These are phyloP conservation scores for Embidobia sp. DNA, from an alignment of 2,888 invertebrate genomes.

Conservation along the genomic window DNA sequence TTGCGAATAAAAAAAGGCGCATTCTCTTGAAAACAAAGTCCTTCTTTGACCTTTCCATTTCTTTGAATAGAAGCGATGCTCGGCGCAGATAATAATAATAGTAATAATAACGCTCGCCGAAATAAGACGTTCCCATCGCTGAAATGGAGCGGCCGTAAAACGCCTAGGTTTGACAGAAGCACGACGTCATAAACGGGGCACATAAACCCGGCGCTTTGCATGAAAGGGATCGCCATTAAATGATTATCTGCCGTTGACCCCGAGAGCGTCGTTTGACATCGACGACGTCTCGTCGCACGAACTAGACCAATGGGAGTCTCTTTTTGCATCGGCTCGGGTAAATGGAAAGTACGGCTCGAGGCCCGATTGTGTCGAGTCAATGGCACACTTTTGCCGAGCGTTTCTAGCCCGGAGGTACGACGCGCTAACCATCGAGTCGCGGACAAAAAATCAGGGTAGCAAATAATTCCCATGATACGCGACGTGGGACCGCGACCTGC, in stretches of 20 bases:
- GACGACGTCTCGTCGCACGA: constrained; percentile 9
- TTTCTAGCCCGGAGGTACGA: constrained; percentile 41
- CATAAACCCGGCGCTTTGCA: constrained; percentile 17
- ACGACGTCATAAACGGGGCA: constrained; percentile 36
- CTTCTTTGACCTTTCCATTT: too few species aligned
- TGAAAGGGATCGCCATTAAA: constrained; percentile 40
- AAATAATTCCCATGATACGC: constrained; percentile 7
- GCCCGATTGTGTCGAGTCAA: constrained; percentile 41
- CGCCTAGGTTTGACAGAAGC: constrained; percentile 13
- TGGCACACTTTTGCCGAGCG: constrained; percentile 50
- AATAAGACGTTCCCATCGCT: too few species aligned
- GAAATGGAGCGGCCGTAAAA: too few species aligned
- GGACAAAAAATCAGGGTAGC: constrained; percentile 30
- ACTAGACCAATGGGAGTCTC: constrained; percentile 22
- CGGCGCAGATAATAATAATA: too few species aligned
- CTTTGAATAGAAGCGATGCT: too few species aligned
- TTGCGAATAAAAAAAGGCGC: too few species aligned
- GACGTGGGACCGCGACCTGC: background rate
- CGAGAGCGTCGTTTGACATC: constrained; percentile 24
- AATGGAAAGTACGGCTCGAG: constrained; percentile 57
- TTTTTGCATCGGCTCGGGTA: constrained; percentile 30
- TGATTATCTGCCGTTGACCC: constrained; percentile 46
- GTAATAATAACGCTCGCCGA: too few species aligned
- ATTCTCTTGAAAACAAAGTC: too few species aligned
- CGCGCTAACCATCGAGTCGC: constrained; percentile 3